phyloP scores from a whole-genome alignment of 2,113 vertebrate species.

The Salminus brasiliensis region DNA sequence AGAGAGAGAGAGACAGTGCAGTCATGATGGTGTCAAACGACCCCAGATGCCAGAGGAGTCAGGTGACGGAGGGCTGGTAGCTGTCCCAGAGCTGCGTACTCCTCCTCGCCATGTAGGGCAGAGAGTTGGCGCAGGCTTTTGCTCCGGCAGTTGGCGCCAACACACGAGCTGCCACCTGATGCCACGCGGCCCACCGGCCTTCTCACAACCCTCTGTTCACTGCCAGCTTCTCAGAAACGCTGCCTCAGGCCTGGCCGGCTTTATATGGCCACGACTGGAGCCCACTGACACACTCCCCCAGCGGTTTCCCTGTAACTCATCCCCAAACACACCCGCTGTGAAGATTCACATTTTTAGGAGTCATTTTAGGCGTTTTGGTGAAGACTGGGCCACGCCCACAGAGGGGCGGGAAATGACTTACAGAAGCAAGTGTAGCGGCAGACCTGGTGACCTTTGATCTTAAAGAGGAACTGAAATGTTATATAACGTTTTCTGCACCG shows the following conservation, averaged over 20 bases:
- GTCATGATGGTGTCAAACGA: conserved; percentile 16
- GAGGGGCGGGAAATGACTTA: too few relatives aligned
- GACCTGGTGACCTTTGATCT: too few relatives aligned
- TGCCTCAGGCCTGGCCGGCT: conserved; percentile 31
- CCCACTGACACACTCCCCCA: not conserved
- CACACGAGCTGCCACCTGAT: conserved; percentile 53
- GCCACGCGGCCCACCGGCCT: conserved; percentile 40
- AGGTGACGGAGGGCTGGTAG: conserved; percentile 23
- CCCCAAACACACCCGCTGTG: not conserved
- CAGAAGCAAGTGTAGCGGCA: too few relatives aligned
- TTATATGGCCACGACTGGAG: conserved; percentile 36
- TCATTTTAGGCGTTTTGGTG: too few relatives aligned
- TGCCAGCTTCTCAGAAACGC: conserved; percentile 47
- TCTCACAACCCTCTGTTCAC: conserved; percentile 39
- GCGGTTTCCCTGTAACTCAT: not conserved
- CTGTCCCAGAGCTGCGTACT: conserved; percentile 12
- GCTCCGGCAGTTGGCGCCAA: conserved; percentile 45
- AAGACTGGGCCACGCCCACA: too few relatives aligned
- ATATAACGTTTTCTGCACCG: too few relatives aligned
- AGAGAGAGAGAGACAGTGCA: conserved; percentile 3
- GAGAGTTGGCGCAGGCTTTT: conserved; percentile 35
- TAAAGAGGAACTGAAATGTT: too few relatives aligned
- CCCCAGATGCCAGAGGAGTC: conserved; percentile 42
- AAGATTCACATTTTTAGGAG: not conserved
- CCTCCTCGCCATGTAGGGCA: conserved; percentile 53